Conservation (phyloP, 1,140 invertebrate species). For the Platorchestia sp. region DNA sequence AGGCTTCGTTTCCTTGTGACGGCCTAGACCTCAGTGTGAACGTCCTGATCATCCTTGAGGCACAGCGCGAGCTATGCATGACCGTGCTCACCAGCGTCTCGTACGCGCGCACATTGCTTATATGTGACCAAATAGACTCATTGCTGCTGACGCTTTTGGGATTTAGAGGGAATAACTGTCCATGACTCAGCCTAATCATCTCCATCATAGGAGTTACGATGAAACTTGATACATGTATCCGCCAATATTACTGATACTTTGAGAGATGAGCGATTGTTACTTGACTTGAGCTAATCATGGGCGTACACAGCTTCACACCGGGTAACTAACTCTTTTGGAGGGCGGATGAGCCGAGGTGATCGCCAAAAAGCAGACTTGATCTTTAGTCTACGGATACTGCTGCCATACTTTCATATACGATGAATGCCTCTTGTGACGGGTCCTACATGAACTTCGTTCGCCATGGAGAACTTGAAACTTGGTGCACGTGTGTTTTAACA, state of each 20-base stretch:
- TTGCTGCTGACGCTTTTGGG: not conserved
- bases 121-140: not conserved
- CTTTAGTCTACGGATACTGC: not conserved
- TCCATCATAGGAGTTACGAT: not conserved
- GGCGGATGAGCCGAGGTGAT: not conserved
- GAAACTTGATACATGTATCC: not conserved
- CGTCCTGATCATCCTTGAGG: not conserved
- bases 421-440: not conserved
- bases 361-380: not conserved
- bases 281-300: not conserved
- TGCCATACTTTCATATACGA: conserved; percentile 12
- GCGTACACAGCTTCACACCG: not conserved
- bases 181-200: not conserved
- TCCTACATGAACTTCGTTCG: not conserved
- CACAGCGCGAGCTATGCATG: not conserved
- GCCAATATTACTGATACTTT: not conserved
- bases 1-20: not conserved
- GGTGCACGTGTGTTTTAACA: not conserved
- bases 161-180: not conserved
- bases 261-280: not conserved
- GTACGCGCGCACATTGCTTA: not conserved
- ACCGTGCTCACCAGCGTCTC: not conserved
- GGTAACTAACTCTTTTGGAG: not conserved
- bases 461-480: not conserved
- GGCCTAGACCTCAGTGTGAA: not conserved